Evolutionary conservation across 1,140 invertebrate species (phyloP), one percentile per base, ranked within the genome.

Genomic region (Brachionus paranguensis): DNA sequence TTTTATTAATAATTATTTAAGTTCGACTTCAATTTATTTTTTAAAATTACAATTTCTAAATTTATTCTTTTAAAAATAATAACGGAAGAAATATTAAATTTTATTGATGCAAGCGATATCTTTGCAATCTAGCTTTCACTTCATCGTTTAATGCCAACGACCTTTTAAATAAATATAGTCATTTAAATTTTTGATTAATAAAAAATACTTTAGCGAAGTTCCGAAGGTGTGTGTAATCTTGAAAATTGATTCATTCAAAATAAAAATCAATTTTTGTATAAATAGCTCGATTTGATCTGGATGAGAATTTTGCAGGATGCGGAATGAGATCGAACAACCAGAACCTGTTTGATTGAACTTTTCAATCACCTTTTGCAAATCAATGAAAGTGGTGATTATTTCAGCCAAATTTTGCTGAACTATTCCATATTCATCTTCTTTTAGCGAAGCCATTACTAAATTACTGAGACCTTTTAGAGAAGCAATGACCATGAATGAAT

Each of bases 351-450:
- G 24, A 37, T 81, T 81, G 8, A 81, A 68, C 20, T 68, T 60
- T 41, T 81, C 78, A 5, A 81, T 24, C 17, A 81, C 33, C 45
- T 81, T 68, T 43, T 81, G 78, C 5, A 81, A 45, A 27, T 64
- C 20, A 20, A 81, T 43, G 37, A 81, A 68, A 11, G 78, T 68
- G 7, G 37, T 81, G 1, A 81, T 60, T 20, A 81, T 81, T 37
- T 81, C 78, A 27, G 78, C n/a, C 43, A 81, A 81, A 81, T 81
- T 81, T 81, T 81, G 78, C 33, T 81, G 78, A 5, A 81, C 78
- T 4, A 81, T 45, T 64, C 78, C 78, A 27, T 64, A 81, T 27
- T 81, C 78, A 37, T 81, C 78, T 47, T 81, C 78, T 37, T 41
- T 47, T 45, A 81, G 45, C 7, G 78, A 81, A 11, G 78, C 53